Evolutionary conservation across 2,797 vertebrate genomes (phyloP).

Genomic region (Centroberyx gerrardi): DNA sequence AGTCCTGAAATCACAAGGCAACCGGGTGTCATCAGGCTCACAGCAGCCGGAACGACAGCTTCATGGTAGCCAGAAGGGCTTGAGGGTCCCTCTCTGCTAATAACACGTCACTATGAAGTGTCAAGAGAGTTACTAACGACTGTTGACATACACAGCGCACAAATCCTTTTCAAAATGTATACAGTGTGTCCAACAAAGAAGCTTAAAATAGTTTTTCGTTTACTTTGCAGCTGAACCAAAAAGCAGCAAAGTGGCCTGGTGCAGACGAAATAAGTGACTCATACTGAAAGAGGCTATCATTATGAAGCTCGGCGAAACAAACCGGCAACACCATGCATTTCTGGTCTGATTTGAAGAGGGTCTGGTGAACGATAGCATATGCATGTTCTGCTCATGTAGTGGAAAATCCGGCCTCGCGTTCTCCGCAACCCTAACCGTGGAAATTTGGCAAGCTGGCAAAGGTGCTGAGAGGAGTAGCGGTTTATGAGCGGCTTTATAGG

Average conservation of each 20-base stretch:
- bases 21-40: slow-evolving; percentile 30
- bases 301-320: slow-evolving; percentile 62
- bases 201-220: slow-evolving; percentile 55
- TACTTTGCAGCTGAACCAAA: slow-evolving; percentile 52
- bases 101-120: slow-evolving; percentile 35
- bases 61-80: slow-evolving; percentile 18
- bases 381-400: slow-evolving; percentile 66
- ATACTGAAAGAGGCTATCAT: slow-evolving; percentile 57
- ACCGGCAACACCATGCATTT: slow-evolving; percentile 48
- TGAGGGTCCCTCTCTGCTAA: not conserved
- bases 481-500: slow-evolving; percentile 61
- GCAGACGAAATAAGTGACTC: slow-evolving; percentile 56
- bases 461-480: slow-evolving; percentile 46
- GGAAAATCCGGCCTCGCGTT: slow-evolving; percentile 66
- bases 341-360: slow-evolving; percentile 50
- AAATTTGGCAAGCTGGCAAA: slow-evolving; percentile 59
- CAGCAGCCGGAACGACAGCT: slow-evolving; percentile 11
- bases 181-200: slow-evolving; percentile 41
- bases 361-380: slow-evolving; percentile 49
- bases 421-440: slow-evolving; percentile 50
- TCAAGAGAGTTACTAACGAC: slow-evolving; percentile 29
- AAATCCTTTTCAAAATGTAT: slow-evolving; percentile 48
- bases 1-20: slow-evolving; percentile 88
- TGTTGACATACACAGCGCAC: slow-evolving; percentile 38
- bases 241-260: slow-evolving; percentile 35